Base-by-base conservation (phyloP, 2,797 vertebrate species). In the Phoebastria nigripes region DNA sequence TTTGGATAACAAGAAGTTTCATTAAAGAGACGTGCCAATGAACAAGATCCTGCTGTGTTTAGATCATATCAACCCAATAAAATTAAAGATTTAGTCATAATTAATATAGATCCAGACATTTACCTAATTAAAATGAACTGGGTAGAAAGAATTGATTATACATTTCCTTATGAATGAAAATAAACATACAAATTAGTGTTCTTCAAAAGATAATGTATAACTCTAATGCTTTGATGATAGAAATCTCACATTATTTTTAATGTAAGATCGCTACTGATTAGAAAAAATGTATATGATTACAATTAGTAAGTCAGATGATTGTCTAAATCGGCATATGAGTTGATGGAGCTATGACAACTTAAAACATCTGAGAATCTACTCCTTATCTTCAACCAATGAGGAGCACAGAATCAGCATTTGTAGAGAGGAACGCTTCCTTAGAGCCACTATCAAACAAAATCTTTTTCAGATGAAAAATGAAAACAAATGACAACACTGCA, bases 51-150 rank as follows among this genome's bases (percentile, higher is more conserved):
- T 88, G 51, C 51, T 86, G 62, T 82, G 85, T 91, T 96, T 86
- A 92, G 94, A 96, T 96, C 65, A 3, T 93, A 94, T 96, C 92
- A 89, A 78, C 56, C 58, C 86, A 85, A 95, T 87, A 90, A 83
- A 96, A 89, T 90, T 85, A 95, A 96, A 91, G 71, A 88, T 94
- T 91, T 92, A 87, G 79, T 89, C 42, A 92, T 95, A 93, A 92
- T 96, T 94, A 96, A 92, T 91, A 94, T 72, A 91, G 89, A 94
- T 83, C 61, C 65, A 93, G 79, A 70, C 72, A 25, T 83, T 94
- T 86, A 94, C 76, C 72, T 72, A 94, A 97, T 95, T 95, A 95
- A 96, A 96, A 83, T 74, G 61, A 96, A 67, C 78, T 44, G 24
- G 12, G 76, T 79, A 93, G 90, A 94, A 91, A 89, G 25, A 95